Evolutionary conservation across 2,888 invertebrate species (phyloP).

Genomic region (Thecocarcelia acutangulata): DNA sequence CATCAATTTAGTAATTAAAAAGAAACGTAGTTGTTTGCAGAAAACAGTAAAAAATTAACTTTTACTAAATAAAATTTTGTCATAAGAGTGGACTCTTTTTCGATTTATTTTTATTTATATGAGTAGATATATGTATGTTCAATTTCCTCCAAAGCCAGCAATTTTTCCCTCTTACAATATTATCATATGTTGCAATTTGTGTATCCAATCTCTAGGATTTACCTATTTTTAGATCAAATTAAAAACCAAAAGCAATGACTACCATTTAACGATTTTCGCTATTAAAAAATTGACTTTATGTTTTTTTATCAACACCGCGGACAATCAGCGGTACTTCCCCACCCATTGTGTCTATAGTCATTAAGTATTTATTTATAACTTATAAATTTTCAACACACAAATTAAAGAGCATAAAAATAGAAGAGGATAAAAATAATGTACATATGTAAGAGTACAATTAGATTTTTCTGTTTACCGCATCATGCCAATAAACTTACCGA

Average conservation of each 20-base stretch:
- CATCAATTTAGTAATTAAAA: too few relatives aligned
- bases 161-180: background rate
- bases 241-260: constrained; percentile 66
- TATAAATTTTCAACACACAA: constrained; percentile 49
- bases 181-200: background rate
- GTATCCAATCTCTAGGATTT: background rate
- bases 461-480: constrained; percentile 33
- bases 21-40: too few relatives aligned
- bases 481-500: constrained; percentile 45
- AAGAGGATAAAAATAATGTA: constrained; percentile 12
- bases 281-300: constrained; percentile 33
- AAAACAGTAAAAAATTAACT: too few relatives aligned
- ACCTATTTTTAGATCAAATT: constrained; percentile 9
- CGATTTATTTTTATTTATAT: too few relatives aligned
- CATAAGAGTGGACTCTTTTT: too few relatives aligned
- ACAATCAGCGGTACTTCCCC: constrained; percentile 1
- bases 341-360: constrained; percentile 20
- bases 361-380: constrained; percentile 45
- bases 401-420: constrained; percentile 36
- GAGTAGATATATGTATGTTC: too few relatives aligned
- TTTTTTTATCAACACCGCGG: constrained; percentile 14
- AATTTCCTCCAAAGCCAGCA: too few relatives aligned
- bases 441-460: constrained; percentile 46
- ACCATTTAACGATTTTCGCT: constrained; percentile 32
- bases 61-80: too few relatives aligned